Evolutionary conservation across 2,888 invertebrate species (phyloP).

Genomic region (Periphyllus acericola): DNA sequence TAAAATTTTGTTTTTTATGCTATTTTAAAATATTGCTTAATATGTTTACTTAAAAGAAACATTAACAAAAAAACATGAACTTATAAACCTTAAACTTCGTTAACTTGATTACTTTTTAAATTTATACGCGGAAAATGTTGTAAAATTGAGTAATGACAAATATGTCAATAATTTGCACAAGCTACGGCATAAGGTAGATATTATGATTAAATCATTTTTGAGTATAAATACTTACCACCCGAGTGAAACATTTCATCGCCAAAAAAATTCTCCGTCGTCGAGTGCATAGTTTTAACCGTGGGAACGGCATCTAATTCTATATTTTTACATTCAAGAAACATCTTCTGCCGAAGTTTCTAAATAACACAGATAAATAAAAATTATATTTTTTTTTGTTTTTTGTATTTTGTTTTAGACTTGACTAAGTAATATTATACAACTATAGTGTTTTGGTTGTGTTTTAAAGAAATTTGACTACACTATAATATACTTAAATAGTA

Average conservation of each 20-base stretch:
- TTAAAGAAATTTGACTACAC: not conserved
- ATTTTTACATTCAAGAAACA: constrained; percentile 23
- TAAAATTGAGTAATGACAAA: too few relatives aligned
- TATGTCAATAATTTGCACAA: too few relatives aligned
- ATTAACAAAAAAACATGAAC: too few relatives aligned
- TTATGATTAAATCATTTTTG: not conserved
- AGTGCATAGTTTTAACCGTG: constrained; percentile 65
- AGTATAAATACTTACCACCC: not conserved
- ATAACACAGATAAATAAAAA: constrained; percentile 75
- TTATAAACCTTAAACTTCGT: too few relatives aligned
- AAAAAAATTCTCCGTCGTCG: constrained; percentile 41
- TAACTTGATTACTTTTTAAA: too few relatives aligned
- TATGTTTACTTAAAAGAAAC: too few relatives aligned
- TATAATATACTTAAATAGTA: not conserved
- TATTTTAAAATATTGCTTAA: too few relatives aligned
- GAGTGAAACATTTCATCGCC: constrained; percentile 46
- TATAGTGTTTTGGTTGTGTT: not conserved
- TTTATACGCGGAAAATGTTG: too few relatives aligned
- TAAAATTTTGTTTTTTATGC: too few relatives aligned
- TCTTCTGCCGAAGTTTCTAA: constrained; percentile 76
- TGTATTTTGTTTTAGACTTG: too few relatives aligned
- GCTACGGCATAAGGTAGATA: too few relatives aligned
- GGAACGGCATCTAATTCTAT: constrained; percentile 78
- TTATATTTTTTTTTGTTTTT: constrained; percentile 67
- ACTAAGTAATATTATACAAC: too few relatives aligned